Conservation (phyloP, 53 echinoderm and acorn worm species). For the Crossaster papposus region DNA sequence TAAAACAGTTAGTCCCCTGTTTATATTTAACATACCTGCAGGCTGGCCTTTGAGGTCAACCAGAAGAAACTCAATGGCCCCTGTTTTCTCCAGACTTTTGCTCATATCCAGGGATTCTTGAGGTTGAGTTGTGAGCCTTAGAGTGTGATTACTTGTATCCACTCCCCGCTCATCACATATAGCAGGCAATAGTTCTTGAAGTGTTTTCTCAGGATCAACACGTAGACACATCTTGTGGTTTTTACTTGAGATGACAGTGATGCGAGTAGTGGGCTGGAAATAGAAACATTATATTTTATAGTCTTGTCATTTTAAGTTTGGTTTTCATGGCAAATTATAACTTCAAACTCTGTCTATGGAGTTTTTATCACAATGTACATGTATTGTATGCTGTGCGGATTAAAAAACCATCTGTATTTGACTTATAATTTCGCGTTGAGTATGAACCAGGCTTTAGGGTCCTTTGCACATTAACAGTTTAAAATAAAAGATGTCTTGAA, state of each 20-base stretch:
- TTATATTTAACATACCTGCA: neutral
- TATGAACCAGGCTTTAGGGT: no score
- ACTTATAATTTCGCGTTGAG: no score
- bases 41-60: constrained; percentile 78
- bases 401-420: no score
- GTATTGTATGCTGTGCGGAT: neutral
- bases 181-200: constrained; percentile 75
- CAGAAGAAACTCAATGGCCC: constrained; percentile 76
- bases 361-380: no score
- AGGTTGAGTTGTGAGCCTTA: constrained; percentile 72
- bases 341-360: no score
- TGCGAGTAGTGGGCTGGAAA: constrained; percentile 79
- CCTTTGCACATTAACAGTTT: no score
- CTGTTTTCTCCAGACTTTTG: constrained; percentile 72
- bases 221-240: constrained; percentile 83
- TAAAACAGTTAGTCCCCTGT: neutral
- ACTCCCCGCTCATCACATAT: constrained; percentile 89
- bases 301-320: neutral
- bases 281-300: neutral
- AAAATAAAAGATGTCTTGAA: neutral
- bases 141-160: constrained; percentile 55
- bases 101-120: constrained; percentile 73
- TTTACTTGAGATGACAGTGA: constrained; percentile 79
- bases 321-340: neutral
- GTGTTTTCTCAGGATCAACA: constrained; percentile 83